Evolutionary conservation across 2,113 vertebrate species (phyloP).

Genomic region (Rhabdornis inornatus): DNA sequence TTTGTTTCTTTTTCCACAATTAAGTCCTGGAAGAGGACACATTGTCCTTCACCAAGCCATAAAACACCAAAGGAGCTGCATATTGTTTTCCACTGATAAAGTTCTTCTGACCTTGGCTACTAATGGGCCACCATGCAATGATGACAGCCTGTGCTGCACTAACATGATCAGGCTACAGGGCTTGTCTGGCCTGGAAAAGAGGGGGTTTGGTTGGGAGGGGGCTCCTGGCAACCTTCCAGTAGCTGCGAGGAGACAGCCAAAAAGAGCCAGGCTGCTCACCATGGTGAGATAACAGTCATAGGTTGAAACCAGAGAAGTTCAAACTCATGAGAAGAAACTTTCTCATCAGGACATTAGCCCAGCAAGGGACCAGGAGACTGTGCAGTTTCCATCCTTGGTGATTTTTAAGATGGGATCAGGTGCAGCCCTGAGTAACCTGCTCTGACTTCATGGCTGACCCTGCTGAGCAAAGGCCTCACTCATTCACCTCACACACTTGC

Average conservation of each 20-base stretch:
- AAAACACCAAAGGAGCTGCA: neutral
- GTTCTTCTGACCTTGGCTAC: neutral
- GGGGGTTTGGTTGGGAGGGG: fast-evolving
- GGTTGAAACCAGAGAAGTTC: neutral
- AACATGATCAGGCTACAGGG: neutral
- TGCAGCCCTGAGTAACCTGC: neutral
- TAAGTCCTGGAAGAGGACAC: neutral
- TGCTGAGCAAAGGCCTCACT: neutral
- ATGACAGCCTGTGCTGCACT: neutral
- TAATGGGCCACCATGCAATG: fast-evolving
- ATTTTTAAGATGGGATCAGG: neutral
- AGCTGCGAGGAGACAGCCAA: neutral
- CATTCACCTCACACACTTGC: neutral
- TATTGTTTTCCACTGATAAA: neutral
- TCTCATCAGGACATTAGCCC: fast-evolving
- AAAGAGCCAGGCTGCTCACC: neutral
- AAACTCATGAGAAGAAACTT: neutral
- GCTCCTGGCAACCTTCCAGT: neutral
- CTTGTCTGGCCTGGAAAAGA: neutral
- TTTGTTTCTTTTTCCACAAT: neutral
- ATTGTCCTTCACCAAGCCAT: neutral
- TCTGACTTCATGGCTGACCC: neutral
- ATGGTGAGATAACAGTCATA: neutral
- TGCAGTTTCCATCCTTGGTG: neutral
- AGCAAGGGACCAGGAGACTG: neutral